Evolutionary conservation across 2,797 vertebrate species (phyloP).

Genomic region (Neoniphon sammara): DNA sequence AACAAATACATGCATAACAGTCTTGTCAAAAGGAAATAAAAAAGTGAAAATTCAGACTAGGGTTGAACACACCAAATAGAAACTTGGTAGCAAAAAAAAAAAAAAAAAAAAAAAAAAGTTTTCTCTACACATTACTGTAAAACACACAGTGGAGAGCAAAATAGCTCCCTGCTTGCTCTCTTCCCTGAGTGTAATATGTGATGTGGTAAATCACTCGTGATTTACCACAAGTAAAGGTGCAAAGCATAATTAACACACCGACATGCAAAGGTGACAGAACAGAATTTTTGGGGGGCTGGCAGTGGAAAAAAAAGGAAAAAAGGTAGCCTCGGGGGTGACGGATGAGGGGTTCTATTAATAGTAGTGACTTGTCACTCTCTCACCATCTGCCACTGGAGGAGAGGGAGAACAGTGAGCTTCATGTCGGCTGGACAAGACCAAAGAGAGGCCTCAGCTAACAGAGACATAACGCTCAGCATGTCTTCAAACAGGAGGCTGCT

Average conservation of each 20-base stretch:
- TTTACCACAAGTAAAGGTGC: constrained; percentile 19
- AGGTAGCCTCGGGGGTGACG: background rate
- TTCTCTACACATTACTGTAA: background rate
- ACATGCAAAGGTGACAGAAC: constrained; percentile 37
- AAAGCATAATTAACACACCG: constrained; percentile 67
- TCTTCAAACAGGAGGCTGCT: background rate
- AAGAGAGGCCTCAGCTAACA: background rate
- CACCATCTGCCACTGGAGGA: constrained; percentile 53
- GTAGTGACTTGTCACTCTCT: constrained; percentile 34
- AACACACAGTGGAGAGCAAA: background rate
- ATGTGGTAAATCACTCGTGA: constrained; percentile 4
- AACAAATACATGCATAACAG: too few species aligned
- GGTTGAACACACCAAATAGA: background rate
- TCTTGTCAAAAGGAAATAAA: too few species aligned
- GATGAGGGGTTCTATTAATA: constrained; percentile 51
- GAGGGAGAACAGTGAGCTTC: constrained; percentile 12
- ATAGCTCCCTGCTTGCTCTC: background rate
- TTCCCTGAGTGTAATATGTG: background rate
- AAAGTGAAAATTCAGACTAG: background rate
- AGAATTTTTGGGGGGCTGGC: constrained; percentile 30
- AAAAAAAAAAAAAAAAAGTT: background rate
- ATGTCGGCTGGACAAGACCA: constrained; percentile 1
- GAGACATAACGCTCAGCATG: background rate
- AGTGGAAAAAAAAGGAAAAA: background rate
- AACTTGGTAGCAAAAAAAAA: background rate